Conservation (phyloP, 1,140 invertebrate genomes). For the Sycophaga agraensis region DNA sequence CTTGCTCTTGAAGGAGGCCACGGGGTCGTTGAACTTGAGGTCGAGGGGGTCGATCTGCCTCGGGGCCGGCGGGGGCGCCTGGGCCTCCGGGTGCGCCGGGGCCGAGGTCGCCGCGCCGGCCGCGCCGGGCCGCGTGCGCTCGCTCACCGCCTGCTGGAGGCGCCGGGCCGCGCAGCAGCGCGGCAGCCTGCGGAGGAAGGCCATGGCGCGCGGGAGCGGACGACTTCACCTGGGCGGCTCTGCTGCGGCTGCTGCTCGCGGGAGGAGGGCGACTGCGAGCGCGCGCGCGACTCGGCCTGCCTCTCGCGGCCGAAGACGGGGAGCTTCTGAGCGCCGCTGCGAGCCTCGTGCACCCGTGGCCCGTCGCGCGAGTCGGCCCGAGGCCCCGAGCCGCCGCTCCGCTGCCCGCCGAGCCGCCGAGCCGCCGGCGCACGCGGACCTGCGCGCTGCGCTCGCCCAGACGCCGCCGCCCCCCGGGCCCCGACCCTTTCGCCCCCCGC, state of each 20-base stretch:
- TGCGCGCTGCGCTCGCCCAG: not conserved
- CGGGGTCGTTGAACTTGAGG: constrained; percentile 80
- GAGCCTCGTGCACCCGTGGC: not conserved
- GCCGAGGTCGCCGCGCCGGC: not conserved
- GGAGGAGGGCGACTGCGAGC: not conserved
- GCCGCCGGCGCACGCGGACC: not conserved
- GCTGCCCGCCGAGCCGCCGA: not conserved
- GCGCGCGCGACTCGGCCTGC: not conserved
- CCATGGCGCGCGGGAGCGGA: constrained; percentile 35
- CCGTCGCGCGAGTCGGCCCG: not conserved
- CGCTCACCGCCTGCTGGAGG: constrained; percentile 33
- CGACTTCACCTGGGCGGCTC: not conserved
- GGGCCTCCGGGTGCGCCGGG: not conserved
- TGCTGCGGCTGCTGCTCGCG: not conserved
- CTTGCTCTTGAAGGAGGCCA: constrained; percentile 90
- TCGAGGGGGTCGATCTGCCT: constrained; percentile 77
- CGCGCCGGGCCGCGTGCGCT: constrained; percentile 1
- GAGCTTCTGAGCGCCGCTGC: constrained; percentile 17
- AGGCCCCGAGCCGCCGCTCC: not conserved
- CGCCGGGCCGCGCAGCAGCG: constrained; percentile 35
- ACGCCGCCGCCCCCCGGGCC: not conserved
- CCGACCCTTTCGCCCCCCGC: constrained; percentile 18
- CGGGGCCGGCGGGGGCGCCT: constrained; percentile 35
- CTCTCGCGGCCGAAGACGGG: constrained; percentile 3
- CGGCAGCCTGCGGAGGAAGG: constrained; percentile 48